phyloP scores from a whole-genome alignment of 2,113 vertebrate genomes.

The Psilopsiagon aymara region DNA sequence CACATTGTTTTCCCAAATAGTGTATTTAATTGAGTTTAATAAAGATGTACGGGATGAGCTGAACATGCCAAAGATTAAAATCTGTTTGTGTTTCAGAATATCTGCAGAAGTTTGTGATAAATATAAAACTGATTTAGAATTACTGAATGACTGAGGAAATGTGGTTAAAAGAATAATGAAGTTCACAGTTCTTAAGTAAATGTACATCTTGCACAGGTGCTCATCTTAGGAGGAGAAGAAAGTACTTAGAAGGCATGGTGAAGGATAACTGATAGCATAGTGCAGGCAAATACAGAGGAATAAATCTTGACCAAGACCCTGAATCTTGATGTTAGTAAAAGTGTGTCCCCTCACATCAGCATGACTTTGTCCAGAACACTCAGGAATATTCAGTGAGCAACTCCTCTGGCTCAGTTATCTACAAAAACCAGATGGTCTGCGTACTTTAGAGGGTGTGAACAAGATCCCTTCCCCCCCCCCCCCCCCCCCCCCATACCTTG shows the following conservation, averaged over 20 bases:
- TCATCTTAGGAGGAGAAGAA: neutral
- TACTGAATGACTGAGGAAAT: neutral
- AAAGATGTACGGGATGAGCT: neutral
- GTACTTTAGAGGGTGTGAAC: neutral
- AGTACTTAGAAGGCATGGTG: neutral
- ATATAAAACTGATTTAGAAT: neutral
- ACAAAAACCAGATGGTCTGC: neutral
- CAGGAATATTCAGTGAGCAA: neutral
- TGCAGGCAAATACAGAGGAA: neutral
- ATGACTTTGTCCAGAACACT: neutral
- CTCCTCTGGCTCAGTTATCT: neutral
- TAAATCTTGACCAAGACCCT: neutral
- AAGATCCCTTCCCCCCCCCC: neutral
- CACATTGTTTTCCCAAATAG: neutral
- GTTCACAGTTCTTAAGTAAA: neutral
- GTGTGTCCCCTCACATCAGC: neutral
- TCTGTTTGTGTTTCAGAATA: neutral
- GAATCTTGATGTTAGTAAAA: neutral
- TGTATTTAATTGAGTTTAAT: neutral
- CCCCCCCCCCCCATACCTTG: too few relatives aligned
- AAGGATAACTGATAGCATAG: neutral
- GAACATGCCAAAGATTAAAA: neutral
- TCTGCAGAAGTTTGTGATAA: neutral
- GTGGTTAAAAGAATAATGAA: neutral
- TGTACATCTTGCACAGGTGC: accelerated